Base-by-base conservation (phyloP, 2,888 invertebrate species). In the Napeogenes inachia region DNA sequence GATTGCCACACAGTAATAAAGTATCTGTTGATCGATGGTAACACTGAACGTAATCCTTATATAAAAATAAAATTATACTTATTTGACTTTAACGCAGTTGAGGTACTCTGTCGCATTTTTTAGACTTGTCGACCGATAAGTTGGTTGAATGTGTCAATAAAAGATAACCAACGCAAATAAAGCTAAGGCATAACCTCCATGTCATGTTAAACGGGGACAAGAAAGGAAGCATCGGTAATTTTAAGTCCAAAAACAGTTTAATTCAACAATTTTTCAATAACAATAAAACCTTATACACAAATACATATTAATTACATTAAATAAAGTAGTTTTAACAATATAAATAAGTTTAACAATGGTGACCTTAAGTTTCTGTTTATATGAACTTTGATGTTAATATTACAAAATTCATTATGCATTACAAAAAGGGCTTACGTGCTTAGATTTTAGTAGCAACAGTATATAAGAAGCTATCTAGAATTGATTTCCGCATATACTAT, bases 111-210 rank as follows among this genome's bases (percentile, higher is more conserved):
- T 61, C 56, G 54, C 67, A 62, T 68, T 81, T 84, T 76, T 72
- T 77, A 81, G 77, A 75, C 80, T 77, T 73, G 74, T 75, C 82
- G 80, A 82, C 86, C 85, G 88, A 88, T 89, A 88, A 88, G 82
- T 85, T 78, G 79, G 80, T 82, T 78, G 79, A 77, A 81, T 75
- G 80, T 85, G 88, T 89, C 85, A 88, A 89, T 83, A 87, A 74
- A 70, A 84, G 89, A 89, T 89, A 89, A 83, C 75, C 62, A 77
- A 80, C 63, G 77, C 81, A 87, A 89, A 89, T 83, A 76, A 75
- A 77, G 79, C 75, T 73, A 75, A 81, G 75, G 72, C 75, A 73
- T 75, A 71, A 21, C 21, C 21, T 21, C 84, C 83, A 81, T 80
- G 85, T 84, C 85, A 80, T 76, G 74, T 73, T 66, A 77, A 80